Conservation (phyloP, 2,888 invertebrate species). For the Cataglyphis albicans region DNA sequence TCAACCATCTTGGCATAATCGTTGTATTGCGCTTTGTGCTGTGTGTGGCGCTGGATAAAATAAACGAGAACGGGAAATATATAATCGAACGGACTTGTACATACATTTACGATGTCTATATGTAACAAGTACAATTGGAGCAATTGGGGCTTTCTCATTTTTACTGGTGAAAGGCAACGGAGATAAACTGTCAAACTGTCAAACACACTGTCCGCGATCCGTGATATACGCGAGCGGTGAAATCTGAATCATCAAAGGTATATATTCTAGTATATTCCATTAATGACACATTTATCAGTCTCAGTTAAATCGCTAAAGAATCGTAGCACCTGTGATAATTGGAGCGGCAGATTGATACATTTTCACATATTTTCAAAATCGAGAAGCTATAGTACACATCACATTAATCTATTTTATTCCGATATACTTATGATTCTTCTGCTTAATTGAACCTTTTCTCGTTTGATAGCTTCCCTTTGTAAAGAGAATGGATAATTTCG, state of each 20-base stretch:
- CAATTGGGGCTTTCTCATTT: not conserved
- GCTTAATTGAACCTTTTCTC: not conserved
- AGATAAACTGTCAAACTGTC: not conserved
- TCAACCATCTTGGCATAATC: not conserved
- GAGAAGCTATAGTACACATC: not conserved
- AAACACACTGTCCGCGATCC: too few relatives aligned
- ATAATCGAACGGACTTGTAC: not conserved
- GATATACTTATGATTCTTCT: not conserved
- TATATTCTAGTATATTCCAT: not conserved
- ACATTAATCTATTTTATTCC: not conserved
- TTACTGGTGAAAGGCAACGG: not conserved
- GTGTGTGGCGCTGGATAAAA: not conserved
- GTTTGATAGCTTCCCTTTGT: not conserved
- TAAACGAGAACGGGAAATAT: not conserved
- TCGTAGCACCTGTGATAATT: too few relatives aligned
- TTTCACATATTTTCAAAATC: not conserved
- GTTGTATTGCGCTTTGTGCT: not conserved
- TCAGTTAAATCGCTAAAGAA: too few relatives aligned
- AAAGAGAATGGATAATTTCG: constrained; percentile 79
- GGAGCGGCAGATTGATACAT: not conserved
- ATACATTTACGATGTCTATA: not conserved
- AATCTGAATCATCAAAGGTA: not conserved
- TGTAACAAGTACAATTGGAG: not conserved
- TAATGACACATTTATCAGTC: not conserved
- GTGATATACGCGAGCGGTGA: not conserved